A percentile compares a stretch with the other conserved stretches of the same genome.
phyloP scores from a whole-genome alignment of 2,888 invertebrate genomes.

The Sipha maydis region DNA sequence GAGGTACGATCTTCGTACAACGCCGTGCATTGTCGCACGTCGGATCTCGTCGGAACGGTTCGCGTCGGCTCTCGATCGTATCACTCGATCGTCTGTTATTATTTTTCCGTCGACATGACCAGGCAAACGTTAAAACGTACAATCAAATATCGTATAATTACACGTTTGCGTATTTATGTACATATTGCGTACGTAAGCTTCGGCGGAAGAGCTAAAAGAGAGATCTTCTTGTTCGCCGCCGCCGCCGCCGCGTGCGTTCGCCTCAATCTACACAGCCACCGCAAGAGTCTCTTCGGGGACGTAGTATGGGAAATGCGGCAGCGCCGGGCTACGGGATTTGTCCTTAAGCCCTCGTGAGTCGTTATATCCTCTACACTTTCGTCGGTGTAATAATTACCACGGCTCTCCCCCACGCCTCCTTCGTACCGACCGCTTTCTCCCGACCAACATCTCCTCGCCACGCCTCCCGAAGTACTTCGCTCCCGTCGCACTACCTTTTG shows the following conservation, averaged over 20 bases:
- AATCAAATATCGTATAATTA: neutral
- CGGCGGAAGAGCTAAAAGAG: neutral
- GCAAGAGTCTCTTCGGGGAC: neutral
- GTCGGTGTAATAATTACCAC: constrained; percentile 16
- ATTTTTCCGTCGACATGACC: neutral
- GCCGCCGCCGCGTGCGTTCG: neutral
- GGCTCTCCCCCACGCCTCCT: neutral
- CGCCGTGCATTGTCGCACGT: too few relatives aligned
- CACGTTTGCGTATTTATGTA: neutral
- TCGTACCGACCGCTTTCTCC: neutral
- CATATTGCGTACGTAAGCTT: neutral
- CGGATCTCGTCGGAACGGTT: too few relatives aligned
- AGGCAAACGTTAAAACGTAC: neutral
- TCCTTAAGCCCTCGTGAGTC: constrained; percentile 25
- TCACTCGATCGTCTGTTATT: neutral
- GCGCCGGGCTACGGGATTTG: neutral
- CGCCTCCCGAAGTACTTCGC: neutral
- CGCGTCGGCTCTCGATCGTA: neutral
- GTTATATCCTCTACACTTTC: constrained; percentile 21
- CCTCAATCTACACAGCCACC: neutral
- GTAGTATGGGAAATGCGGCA: neutral
- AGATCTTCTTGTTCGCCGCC: constrained; percentile 15
- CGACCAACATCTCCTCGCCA: neutral
- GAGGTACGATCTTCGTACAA: too few relatives aligned
- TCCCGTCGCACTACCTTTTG: neutral